These are phyloP conservation scores for Sisyra nigra DNA, from an alignment of 2,888 invertebrate genomes.

Conservation along the genomic window DNA sequence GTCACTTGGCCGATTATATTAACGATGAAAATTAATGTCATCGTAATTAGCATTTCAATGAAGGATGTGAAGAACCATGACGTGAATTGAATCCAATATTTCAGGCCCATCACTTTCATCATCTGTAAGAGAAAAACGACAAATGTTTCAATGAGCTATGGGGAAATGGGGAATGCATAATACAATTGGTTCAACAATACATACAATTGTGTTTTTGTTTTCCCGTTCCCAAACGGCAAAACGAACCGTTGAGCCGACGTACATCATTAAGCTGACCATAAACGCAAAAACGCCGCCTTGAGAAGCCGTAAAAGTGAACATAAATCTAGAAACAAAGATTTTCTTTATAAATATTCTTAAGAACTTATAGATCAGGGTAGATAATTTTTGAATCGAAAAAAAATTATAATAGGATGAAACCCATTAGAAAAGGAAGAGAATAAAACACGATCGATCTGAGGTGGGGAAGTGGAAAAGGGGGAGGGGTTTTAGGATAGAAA, in stretches of 20 bases:
- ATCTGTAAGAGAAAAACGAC: constrained; percentile 27
- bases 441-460: too few relatives aligned
- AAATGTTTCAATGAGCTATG: too few relatives aligned
- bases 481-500: too few relatives aligned
- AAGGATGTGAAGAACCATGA: constrained; percentile 43
- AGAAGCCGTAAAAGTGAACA: constrained; percentile 45
- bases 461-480: too few relatives aligned
- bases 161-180: too few relatives aligned
- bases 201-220: constrained; percentile 48
- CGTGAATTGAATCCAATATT: constrained; percentile 20
- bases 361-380: too few relatives aligned
- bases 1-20: constrained; percentile 47
- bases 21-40: constrained; percentile 31
- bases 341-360: too few relatives aligned
- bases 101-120: constrained; percentile 54
- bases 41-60: constrained; percentile 34
- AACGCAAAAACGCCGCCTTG: constrained; percentile 47
- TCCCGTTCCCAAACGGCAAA: constrained; percentile 49
- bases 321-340: constrained; percentile 31
- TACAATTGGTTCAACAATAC: too few relatives aligned
- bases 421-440: too few relatives aligned
- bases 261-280: constrained; percentile 25
- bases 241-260: constrained; percentile 42
- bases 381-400: too few relatives aligned
- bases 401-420: too few relatives aligned